Conservation (phyloP, 2,113 vertebrate species). For the Synodontis membranacea region DNA sequence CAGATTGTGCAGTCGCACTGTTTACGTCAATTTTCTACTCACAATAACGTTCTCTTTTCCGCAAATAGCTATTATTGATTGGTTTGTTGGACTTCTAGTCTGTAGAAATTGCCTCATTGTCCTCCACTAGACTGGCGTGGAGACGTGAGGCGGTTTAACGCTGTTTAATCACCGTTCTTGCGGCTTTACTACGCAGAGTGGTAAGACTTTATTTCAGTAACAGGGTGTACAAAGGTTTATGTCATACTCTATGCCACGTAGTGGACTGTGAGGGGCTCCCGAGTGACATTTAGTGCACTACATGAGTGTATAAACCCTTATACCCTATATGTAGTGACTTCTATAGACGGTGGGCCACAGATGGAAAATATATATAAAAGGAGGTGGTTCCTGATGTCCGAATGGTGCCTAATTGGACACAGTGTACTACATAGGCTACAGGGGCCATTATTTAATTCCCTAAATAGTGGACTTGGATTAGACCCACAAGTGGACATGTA, state of each 20-base stretch:
- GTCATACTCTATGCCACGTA: background rate
- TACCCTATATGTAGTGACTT: too few relatives aligned
- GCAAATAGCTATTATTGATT: background rate
- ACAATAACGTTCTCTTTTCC: background rate
- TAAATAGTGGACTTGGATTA: background rate
- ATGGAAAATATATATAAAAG: too few relatives aligned
- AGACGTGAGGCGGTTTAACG: background rate
- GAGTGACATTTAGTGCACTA: too few relatives aligned
- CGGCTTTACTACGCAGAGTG: background rate
- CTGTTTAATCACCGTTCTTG: background rate
- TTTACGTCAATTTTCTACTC: background rate
- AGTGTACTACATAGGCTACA: background rate
- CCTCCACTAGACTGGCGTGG: background rate
- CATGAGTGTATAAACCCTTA: too few relatives aligned
- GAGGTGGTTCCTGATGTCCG: too few relatives aligned
- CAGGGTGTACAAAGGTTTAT: background rate
- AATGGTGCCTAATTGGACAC: background rate
- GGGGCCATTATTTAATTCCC: background rate
- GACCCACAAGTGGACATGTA: background rate
- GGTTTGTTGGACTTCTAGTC: background rate
- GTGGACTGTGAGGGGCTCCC: background rate
- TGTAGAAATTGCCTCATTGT: background rate
- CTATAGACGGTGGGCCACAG: too few relatives aligned
- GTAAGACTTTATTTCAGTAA: background rate
- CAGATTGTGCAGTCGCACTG: background rate